Evolutionary conservation across 2,113 vertebrate genomes (phyloP).

Genomic region (Blennius ocellaris): DNA sequence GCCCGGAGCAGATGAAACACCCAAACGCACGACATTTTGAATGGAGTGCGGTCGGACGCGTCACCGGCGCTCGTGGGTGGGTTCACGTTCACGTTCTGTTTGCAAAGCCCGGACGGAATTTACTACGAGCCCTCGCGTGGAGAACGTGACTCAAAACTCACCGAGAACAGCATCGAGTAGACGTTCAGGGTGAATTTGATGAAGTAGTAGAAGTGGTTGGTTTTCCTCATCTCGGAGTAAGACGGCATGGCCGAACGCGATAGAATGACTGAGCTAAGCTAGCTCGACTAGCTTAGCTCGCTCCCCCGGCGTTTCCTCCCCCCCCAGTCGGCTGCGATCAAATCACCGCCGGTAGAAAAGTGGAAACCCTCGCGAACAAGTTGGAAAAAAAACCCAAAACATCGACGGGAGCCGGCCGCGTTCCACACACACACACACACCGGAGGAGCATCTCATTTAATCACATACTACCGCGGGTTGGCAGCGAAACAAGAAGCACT

Average conservation of each 20-base stretch:
- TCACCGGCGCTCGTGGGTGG: constrained; percentile 18
- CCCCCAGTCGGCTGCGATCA: constrained; percentile 1
- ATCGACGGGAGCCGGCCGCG: constrained; percentile 4
- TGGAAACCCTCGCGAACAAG: not conserved
- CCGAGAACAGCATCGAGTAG: constrained; percentile 90
- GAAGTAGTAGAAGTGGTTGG: constrained; percentile 86
- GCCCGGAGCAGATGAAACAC: not conserved
- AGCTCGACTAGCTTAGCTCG: constrained; percentile 50
- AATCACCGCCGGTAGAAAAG: constrained; percentile 6
- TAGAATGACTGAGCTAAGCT: no score
- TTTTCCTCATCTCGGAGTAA: constrained; percentile 81
- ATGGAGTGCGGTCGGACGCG: constrained; percentile 13
- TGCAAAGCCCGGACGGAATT: not conserved
- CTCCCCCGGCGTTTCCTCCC: constrained; percentile 20
- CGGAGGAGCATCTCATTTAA: constrained; percentile 57
- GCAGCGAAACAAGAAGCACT: constrained; percentile 61
- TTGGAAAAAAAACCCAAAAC: no score
- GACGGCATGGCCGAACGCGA: constrained; percentile 76
- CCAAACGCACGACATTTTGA: constrained; percentile 7
- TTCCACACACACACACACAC: constrained; percentile 37
- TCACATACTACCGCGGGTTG: constrained; percentile 24
- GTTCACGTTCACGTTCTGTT: constrained; percentile 14
- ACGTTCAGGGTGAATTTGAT: constrained; percentile 89
- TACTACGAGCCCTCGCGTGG: not conserved
- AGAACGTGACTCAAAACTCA: constrained; percentile 72